These are phyloP conservation scores for Andrena dorsata DNA, from an alignment of 2,888 invertebrate species.

Conservation along the genomic window DNA sequence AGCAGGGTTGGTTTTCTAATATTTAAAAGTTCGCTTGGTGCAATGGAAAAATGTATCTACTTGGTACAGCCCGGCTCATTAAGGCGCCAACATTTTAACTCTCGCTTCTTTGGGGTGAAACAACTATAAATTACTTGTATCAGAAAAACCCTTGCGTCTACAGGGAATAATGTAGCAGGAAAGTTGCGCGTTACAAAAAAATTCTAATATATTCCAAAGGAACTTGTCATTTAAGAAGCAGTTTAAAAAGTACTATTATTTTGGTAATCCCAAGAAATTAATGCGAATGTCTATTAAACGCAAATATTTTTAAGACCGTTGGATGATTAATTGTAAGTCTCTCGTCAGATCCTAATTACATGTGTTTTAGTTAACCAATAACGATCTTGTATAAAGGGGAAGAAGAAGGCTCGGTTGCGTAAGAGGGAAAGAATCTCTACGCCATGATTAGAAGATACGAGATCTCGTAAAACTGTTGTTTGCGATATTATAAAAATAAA, in stretches of 20 bases:
- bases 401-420: neutral
- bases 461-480: neutral
- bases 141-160: neutral
- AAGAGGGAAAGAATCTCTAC: neutral
- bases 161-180: neutral
- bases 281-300: neutral
- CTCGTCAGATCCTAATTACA: neutral
- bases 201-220: too few species aligned
- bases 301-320: neutral
- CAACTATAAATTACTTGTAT: constrained; percentile 8
- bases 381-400: neutral
- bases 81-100: constrained; percentile 27
- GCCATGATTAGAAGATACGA: neutral
- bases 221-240: too few species aligned
- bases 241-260: neutral
- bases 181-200: neutral
- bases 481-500: constrained; percentile 31
- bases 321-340: neutral
- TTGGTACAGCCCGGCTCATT: constrained; percentile 20
- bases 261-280: neutral
- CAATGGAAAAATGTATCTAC: constrained; percentile 24
- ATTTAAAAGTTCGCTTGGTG: constrained; percentile 43
- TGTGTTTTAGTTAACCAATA: neutral
- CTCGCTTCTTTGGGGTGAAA: constrained; percentile 9
- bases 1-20: constrained; percentile 42